These are phyloP conservation scores for Punctoribates punctum DNA, from an alignment of 2,888 invertebrate species.

Conservation along the genomic window DNA sequence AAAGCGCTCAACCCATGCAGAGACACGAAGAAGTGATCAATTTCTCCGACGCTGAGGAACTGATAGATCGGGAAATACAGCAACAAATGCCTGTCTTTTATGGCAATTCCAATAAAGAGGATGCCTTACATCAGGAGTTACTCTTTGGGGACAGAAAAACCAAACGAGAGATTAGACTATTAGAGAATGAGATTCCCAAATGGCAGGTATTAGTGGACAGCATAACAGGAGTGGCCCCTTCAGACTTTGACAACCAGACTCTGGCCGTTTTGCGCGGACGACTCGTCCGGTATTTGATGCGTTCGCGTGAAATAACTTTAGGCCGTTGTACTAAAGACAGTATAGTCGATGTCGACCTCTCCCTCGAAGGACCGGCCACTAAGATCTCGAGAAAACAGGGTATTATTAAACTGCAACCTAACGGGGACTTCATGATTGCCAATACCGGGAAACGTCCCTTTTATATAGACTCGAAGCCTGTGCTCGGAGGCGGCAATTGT, in stretches of 20 bases:
- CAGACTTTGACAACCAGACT: constrained; percentile 89
- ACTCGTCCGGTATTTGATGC: constrained; percentile 87
- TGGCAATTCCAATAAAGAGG: constrained; percentile 32
- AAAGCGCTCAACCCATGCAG: constrained; percentile 60
- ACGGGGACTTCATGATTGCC: constrained; percentile 89
- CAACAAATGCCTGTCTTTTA: not conserved
- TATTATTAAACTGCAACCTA: constrained; percentile 79
- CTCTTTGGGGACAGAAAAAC: constrained; percentile 56
- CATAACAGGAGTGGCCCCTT: constrained; percentile 69
- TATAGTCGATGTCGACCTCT: constrained; percentile 85
- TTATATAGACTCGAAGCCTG: constrained; percentile 86
- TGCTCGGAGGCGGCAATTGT: constrained; percentile 74
- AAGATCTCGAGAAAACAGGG: constrained; percentile 91
- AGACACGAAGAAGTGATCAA: constrained; percentile 56
- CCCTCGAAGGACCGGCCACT: constrained; percentile 87
- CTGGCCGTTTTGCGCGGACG: constrained; percentile 84
- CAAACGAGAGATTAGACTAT: constrained; percentile 77
- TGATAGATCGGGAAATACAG: constrained; percentile 73
- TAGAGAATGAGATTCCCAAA: constrained; percentile 82
- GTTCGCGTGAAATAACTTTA: constrained; percentile 89
- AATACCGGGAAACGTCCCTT: constrained; percentile 93
- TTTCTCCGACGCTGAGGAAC: constrained; percentile 89
- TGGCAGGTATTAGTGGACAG: constrained; percentile 92
- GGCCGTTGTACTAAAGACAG: constrained; percentile 84
- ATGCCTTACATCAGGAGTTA: constrained; percentile 51